Base-by-base conservation (phyloP, 2,797 vertebrate genomes). In the Hippopotamyrus pictus region DNA sequence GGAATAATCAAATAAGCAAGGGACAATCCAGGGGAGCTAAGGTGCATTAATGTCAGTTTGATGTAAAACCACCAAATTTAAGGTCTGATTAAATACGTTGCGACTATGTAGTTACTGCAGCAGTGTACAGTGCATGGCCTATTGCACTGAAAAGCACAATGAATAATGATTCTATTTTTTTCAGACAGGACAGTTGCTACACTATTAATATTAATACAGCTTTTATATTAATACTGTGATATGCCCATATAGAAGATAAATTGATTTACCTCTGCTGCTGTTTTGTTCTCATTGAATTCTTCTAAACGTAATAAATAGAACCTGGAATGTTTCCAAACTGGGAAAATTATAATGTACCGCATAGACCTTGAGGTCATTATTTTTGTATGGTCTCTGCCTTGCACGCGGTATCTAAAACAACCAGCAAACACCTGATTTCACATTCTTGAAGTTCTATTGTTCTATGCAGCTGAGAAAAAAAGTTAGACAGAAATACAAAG, bases 121-220 rank as follows among this genome's bases (percentile, higher is more conserved):
- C 82, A 48, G n/a, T 84, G 46, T 84, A 29, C 82, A 84, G 82
- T 51, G 82, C n/a, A 84, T 44, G 82, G 82, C 82, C 19, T 84
- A 51, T 46, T 65, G 33, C 86, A 54, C 65, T 33, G 8, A 79
- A 83, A 25, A 41, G 17, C 51, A 83, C 46, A 65, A 57, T 76
- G 50, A 90, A 48, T 76, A 50, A 88, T 57, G 76, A 73, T 33
- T 14, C 69, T 51, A 82, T 90, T 88, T 90, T 88, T 57, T 44
- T 22, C 65, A 37, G 37, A 46, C 33, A 46, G 29, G 54, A 86
- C 69, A 88, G 86, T 65, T 48, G 19, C 14, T 37, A 50, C 41
- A 69, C 57, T 84, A 90, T 90, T 90, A 85, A 88, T 88, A 65
- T 51, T 65, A 88, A 88, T 88, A 82, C 46, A 29, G 53, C 57